phyloP scores from a whole-genome alignment of 2,797 vertebrate species.

The Epinephelus malabaricus region DNA sequence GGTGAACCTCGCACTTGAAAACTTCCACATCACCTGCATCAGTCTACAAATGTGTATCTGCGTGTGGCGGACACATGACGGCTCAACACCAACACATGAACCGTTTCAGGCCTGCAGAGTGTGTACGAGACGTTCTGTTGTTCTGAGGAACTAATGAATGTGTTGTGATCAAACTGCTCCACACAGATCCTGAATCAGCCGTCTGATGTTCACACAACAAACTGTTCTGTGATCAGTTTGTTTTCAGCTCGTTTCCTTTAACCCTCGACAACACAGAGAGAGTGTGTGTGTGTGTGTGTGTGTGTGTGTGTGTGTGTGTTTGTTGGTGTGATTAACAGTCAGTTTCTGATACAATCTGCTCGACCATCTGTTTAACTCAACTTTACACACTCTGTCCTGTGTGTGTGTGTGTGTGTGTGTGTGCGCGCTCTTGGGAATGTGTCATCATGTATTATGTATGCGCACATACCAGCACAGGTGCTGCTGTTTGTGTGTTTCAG shows the following conservation, averaged over 20 bases:
- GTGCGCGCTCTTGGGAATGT: neutral
- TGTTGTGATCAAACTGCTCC: no score
- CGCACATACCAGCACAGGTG: conserved; percentile 25
- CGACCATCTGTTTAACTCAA: conserved; percentile 55
- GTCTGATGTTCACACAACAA: neutral
- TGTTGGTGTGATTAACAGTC: conserved; percentile 32
- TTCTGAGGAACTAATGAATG: no score
- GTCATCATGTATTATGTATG: conserved; percentile 42
- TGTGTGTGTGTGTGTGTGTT: conserved; percentile 1
- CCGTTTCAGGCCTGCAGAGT: no score
- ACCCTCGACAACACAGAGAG: neutral
- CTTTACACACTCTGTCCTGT: conserved; percentile 14
- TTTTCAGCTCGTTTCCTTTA: conserved; percentile 11
- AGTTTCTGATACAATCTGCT: conserved; percentile 59
- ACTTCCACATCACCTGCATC: no score
- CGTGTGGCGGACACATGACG: no score
- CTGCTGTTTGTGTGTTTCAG: neutral
- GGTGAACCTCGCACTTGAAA: no score
- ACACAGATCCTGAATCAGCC: conserved; percentile 4
- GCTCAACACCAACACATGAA: no score
- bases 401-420: neutral
- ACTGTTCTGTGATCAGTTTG: conserved; percentile 19
- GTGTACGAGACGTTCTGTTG: no score
- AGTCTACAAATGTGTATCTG: no score
- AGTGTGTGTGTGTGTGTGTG: conserved; percentile 12